Evolutionary conservation across 1,140 invertebrate genomes (phyloP), one percentile per base, ranked within the genome.

Genomic region (Drosophila bocki): DNA sequence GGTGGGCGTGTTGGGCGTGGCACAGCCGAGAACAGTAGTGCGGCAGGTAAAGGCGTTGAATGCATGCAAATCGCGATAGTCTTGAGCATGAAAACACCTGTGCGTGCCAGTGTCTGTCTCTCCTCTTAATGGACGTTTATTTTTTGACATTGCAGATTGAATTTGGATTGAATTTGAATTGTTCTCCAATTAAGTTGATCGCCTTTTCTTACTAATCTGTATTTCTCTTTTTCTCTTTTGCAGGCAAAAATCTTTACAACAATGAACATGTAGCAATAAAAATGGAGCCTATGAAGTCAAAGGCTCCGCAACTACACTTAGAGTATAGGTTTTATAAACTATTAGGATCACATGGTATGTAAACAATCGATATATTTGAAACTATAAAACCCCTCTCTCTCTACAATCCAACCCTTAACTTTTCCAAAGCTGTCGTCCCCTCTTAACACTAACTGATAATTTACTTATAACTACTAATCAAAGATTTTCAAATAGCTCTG

Each of bases 301-400:
- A 99, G 95, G 99, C 99, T 91, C 99, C 99, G 76, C 99, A 99
- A 95, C 95, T 99, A 92, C 99, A 99, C 95, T 96, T 99, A 95
- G 99, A 99, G 95, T 99, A 99, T 96, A 96, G 99, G 95, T 99
- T 99, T 96, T 99, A 99, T 95, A 99, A 99, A 96, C 96, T 99
- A 94, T 96, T 99, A 94, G 98, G 98, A 94, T 96, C 96, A 93
- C 96, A 97, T 94, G 97, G 97, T 98, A 93, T 96, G 96, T 94
- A 59, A 71, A 59, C 62, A 11, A 72, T 59, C 17, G 11, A 50
- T 41, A 39, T 35, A 12, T 35, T n/a, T 35, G 4, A 35, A 58
- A 17, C 26, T 44, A n/a, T 50, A 33, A 59, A 54, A 59, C 22
- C 67, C 42, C 47, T 48, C 48, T 19, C 19, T 74, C 60, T 53